phyloP scores from a whole-genome alignment of 2,888 invertebrate species.

The Mimachlamys varia region DNA sequence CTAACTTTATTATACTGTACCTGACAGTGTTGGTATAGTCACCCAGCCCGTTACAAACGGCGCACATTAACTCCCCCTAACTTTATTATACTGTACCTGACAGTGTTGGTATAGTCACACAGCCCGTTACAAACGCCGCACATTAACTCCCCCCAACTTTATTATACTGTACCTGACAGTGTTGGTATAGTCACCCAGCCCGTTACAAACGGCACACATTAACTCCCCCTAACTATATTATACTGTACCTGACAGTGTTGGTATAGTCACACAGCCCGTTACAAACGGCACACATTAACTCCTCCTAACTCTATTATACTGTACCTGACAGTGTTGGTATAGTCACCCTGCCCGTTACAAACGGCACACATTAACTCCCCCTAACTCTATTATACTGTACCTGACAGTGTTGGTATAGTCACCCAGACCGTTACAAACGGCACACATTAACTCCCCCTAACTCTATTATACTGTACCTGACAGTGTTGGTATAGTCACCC shows the following conservation, averaged over 20 bases:
- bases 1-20: neutral
- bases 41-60: neutral
- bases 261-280: neutral
- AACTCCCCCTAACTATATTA: neutral
- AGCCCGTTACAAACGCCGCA: neutral
- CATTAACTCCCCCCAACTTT: neutral
- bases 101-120: neutral
- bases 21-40: conserved; percentile 2
- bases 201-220: conserved; percentile 61
- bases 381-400: neutral
- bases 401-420: neutral
- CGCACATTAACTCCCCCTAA: neutral
- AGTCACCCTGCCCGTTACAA: neutral
- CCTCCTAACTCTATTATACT: neutral
- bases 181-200: conserved; percentile 62
- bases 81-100: neutral
- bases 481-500: conserved; percentile 65
- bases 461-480: conserved; percentile 63
- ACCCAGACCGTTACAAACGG: neutral
- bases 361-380: neutral
- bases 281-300: too few relatives aligned
- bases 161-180: conserved; percentile 68
- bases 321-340: neutral
- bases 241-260: neutral
- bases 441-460: neutral